Conservation (phyloP, 2,113 vertebrate species). For the Vidua chalybeata region DNA sequence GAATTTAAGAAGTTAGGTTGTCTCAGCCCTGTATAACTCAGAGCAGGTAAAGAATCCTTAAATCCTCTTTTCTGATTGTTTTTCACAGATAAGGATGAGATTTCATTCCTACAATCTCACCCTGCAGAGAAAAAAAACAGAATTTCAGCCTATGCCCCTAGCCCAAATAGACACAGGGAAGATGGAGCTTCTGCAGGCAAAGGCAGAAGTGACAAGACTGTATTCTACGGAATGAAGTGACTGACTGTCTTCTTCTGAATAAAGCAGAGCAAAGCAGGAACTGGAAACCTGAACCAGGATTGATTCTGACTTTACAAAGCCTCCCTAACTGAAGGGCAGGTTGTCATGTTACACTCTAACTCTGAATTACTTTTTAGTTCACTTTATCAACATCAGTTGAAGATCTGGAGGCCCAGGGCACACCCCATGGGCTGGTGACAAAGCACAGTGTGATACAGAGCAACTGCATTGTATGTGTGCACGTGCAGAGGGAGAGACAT, state of each 20-base stretch:
- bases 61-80: not conserved
- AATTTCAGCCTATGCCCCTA: not conserved
- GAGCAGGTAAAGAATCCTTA: not conserved
- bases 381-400: not conserved
- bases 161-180: not conserved
- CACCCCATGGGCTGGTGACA: not conserved
- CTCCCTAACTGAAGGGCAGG: not conserved
- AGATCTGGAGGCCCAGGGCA: not conserved
- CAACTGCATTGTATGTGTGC: rapidly evolving
- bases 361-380: not conserved
- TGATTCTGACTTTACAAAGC: not conserved
- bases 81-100: not conserved
- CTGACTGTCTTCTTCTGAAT: not conserved
- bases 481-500: rapidly evolving
- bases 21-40: not conserved
- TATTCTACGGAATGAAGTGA: not conserved
- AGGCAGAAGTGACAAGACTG: not conserved
- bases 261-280: not conserved
- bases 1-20: not conserved
- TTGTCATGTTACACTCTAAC: not conserved
- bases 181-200: not conserved
- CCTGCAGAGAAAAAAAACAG: not conserved
- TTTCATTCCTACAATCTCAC: not conserved
- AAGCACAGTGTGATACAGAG: not conserved
- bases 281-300: not conserved